Evolutionary conservation across 2,113 vertebrate genomes (phyloP).

Genomic region (Cyprinodon tularosa): DNA sequence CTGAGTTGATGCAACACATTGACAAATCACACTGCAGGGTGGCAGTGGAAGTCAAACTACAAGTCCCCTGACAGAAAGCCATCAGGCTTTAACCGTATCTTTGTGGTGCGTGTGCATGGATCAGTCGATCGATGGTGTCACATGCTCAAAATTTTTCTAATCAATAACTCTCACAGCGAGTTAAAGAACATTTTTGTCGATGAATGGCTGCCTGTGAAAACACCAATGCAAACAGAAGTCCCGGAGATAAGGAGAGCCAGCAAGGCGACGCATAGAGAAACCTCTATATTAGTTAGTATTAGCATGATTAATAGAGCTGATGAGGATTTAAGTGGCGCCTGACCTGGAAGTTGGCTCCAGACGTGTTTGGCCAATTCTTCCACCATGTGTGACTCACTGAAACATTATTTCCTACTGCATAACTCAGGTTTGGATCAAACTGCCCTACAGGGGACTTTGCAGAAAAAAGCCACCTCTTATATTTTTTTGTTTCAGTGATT

Average conservation of each 20-base stretch:
- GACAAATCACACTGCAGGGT: conserved; percentile 48
- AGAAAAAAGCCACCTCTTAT: background rate
- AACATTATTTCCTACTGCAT: conserved; percentile 12
- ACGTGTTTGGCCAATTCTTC: conserved; percentile 31
- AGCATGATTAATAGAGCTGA: conserved; percentile 67
- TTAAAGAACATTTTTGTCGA: conserved; percentile 41
- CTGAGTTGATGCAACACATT: conserved; percentile 55
- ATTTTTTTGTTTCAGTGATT: background rate
- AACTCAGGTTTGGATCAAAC: background rate
- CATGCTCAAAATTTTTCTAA: conserved; percentile 47
- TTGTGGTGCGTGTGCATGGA: conserved; percentile 7
- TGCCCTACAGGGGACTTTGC: background rate
- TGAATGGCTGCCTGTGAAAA: conserved; percentile 72
- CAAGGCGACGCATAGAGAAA: conserved; percentile 49
- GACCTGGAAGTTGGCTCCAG: conserved; percentile 71
- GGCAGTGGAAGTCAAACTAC: conserved; percentile 25
- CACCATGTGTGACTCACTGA: conserved; percentile 21
- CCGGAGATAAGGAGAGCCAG: conserved; percentile 59
- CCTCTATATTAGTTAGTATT: conserved; percentile 54
- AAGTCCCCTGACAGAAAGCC: conserved; percentile 3
- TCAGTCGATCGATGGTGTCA: conserved; percentile 58
- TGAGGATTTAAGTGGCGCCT: conserved; percentile 72
- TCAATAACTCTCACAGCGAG: conserved; percentile 64
- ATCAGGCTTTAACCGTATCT: conserved; percentile 20
- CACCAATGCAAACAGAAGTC: conserved; percentile 63